Percentiles rank a stretch among this genome's conserved stretches.
Evolutionary conservation across 2,888 invertebrate genomes (phyloP).

Genomic region (Bruchidius siliquastri): DNA sequence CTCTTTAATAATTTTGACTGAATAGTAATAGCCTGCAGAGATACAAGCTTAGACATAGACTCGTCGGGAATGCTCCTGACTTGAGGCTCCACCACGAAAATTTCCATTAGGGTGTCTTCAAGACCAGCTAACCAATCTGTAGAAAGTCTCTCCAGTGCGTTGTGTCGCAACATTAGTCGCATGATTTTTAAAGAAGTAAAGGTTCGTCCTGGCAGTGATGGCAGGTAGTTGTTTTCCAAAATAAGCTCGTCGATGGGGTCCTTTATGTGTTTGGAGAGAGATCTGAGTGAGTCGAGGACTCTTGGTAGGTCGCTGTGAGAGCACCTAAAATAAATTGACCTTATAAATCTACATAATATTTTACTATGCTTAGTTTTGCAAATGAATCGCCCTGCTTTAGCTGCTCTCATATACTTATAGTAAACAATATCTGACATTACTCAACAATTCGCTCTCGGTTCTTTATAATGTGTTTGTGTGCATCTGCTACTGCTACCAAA

Average conservation of each 20-base stretch:
- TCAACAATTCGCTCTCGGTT: no score
- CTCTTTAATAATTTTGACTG: constrained; percentile 73
- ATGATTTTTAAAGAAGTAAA: constrained; percentile 72
- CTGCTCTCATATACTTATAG: no score
- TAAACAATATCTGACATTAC: no score
- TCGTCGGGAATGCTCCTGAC: constrained; percentile 74
- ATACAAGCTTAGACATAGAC: constrained; percentile 67
- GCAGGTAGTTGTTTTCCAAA: constrained; percentile 80
- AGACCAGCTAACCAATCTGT: constrained; percentile 76
- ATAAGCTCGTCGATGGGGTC: constrained; percentile 80
- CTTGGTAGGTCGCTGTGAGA: constrained; percentile 83
- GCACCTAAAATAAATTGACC: constrained; percentile 60
- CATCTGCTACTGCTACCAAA: no score
- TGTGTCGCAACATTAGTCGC: constrained; percentile 77
- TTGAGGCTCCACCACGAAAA: constrained; percentile 81
- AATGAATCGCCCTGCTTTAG: no score
- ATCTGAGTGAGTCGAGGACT: constrained; percentile 69
- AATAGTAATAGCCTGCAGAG: constrained; percentile 78
- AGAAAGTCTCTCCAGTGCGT: constrained; percentile 75
- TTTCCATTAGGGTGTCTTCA: constrained; percentile 72
- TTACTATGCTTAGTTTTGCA: no score
- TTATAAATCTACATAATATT: not conserved
- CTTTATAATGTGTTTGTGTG: no score
- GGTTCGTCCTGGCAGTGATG: constrained; percentile 76
- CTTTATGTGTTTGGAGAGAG: constrained; percentile 61